A percentile compares a stretch with the other conserved stretches of the same genome.
Conservation (phyloP, 2,113 vertebrate species). For the Laterallus jamaicensis region DNA sequence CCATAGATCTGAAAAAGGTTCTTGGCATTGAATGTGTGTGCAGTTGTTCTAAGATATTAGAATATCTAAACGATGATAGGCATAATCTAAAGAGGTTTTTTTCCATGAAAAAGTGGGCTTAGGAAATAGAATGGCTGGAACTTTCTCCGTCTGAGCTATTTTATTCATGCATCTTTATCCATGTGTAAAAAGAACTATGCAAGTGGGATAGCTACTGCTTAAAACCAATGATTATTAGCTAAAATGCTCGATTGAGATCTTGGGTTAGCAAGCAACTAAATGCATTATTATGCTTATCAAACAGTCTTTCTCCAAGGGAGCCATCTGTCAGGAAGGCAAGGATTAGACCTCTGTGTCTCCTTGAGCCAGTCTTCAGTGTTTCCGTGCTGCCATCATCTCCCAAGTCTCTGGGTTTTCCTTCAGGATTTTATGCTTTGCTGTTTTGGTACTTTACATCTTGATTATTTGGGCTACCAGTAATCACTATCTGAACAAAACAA, state of each 20-base stretch:
- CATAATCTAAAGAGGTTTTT: neutral
- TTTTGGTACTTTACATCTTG: neutral
- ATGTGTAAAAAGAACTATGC: neutral
- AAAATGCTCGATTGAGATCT: neutral
- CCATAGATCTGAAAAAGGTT: neutral
- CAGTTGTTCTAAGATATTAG: neutral
- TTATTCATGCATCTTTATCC: neutral
- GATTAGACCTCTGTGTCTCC: neutral
- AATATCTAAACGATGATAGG: neutral
- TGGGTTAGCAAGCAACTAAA: neutral
- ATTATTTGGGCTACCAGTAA: neutral
- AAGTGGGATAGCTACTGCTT: neutral
- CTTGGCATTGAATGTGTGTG: accelerated
- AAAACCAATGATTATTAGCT: neutral
- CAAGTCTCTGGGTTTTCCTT: neutral
- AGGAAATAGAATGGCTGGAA: neutral
- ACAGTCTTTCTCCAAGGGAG: neutral
- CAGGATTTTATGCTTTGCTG: neutral
- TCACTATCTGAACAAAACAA: neutral
- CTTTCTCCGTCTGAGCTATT: neutral
- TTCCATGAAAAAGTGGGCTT: neutral
- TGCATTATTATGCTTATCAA: neutral
- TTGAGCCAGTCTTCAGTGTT: neutral
- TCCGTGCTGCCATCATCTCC: neutral
- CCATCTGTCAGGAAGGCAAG: neutral